These are phyloP conservation scores for Temnothorax ravouxi DNA, from an alignment of 2,888 invertebrate species.

Conservation along the genomic window DNA sequence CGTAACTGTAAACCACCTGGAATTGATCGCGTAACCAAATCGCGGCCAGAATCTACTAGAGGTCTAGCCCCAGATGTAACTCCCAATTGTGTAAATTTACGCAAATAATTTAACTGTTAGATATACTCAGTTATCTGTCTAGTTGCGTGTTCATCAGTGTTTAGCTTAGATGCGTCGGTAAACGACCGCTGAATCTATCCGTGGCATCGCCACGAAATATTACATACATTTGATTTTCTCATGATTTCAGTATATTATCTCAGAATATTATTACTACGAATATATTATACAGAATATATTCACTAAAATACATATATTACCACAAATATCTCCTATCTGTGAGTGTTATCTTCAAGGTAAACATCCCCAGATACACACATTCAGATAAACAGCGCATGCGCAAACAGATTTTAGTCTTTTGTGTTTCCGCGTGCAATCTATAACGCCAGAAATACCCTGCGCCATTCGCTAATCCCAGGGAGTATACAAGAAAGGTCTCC, in stretches of 20 bases:
- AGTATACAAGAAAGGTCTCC: neutral
- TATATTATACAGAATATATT: too few relatives aligned
- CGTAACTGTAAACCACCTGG: slow-evolving; percentile 44
- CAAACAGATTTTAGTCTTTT: neutral
- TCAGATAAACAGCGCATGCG: neutral
- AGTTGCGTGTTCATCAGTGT: neutral
- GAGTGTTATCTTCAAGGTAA: neutral
- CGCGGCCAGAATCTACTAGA: slow-evolving; percentile 31
- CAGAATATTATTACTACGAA: neutral
- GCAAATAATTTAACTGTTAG: slow-evolving; percentile 45
- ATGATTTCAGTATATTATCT: slow-evolving; percentile 2
- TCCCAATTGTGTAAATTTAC: slow-evolving; percentile 41
- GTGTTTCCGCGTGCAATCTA: neutral
- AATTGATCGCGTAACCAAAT: slow-evolving; percentile 51
- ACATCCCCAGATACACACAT: neutral
- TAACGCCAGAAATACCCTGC: neutral
- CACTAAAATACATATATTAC: neutral
- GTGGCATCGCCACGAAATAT: neutral
- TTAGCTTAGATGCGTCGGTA: neutral
- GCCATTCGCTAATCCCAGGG: neutral
- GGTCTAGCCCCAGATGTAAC: slow-evolving; percentile 32
- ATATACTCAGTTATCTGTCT: slow-evolving; percentile 14
- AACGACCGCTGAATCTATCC: neutral
- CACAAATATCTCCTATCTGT: neutral
- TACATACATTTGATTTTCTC: neutral